Evolutionary conservation across 2,113 vertebrate genomes (phyloP).

Genomic region (Megaptera novaeangliae): DNA sequence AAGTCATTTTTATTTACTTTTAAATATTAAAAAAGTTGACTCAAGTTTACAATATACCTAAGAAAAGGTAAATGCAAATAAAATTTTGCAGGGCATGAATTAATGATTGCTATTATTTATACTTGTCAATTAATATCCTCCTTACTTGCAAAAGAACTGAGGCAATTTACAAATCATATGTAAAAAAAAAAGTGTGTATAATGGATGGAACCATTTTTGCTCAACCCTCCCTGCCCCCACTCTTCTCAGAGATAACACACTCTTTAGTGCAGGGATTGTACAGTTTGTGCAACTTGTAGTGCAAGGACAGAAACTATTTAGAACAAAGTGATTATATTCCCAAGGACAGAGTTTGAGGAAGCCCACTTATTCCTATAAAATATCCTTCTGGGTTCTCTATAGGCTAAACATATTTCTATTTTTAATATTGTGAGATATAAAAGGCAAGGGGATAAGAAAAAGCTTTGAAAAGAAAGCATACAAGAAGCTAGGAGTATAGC

Average conservation of each 20-base stretch:
- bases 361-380: background rate
- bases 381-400: background rate
- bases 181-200: background rate
- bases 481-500: background rate
- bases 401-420: background rate
- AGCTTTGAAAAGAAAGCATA: background rate
- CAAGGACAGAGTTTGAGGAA: background rate
- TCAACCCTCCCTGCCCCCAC: background rate
- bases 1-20: background rate
- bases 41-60: background rate
- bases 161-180: background rate
- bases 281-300: background rate
- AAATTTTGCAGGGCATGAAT: background rate
- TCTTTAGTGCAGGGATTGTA: background rate
- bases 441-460: background rate
- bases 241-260: accelerated
- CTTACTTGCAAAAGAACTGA: background rate
- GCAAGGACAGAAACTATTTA: background rate
- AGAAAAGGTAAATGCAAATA: background rate
- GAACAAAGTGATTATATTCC: background rate
- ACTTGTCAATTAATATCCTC: background rate
- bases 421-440: background rate
- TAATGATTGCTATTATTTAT: background rate
- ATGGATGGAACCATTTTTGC: background rate
- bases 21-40: background rate